Evolutionary conservation across 2,113 vertebrate species (phyloP), one percentile per base, ranked within the genome.

Genomic region (Apaloderma vittatum): DNA sequence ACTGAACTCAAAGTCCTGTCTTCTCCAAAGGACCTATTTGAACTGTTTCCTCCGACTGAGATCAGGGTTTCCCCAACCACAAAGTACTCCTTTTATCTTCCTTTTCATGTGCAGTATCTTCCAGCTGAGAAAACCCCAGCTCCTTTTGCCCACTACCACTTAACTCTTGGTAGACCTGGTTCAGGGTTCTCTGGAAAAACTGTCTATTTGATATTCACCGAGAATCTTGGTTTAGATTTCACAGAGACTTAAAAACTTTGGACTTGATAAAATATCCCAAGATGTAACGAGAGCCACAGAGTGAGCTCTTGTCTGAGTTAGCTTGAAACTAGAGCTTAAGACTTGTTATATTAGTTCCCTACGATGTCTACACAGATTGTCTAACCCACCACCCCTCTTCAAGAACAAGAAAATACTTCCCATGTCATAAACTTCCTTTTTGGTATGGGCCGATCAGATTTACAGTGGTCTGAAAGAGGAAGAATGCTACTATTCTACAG

Each of bases 21-120:
- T 80, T 81, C 79, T 67, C 45, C 0, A 0, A 74, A 93, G 24
- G 21, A 57, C 34, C 27, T 59, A 8, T 24, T 51, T 63, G 24
- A 90, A 63, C 55, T 71, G 52, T 74, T 86, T 75, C 68, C 75
- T 77, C 7, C 52, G 90, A 74, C 61, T 61, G 52, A 84, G 49
- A 22, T 58, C 0, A 3, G 70, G 65, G 32, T 57, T 97, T 94
- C 40, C 90, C 88, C 68, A 27, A 77, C 79, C 72, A n/a, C 63
- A 46, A 87, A 93, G 76, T 94, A 85, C 85, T 94, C 45, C 68
- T 92, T 97, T 97, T 80, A 23, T 75, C 72, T 97, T 97, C 92
- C 68, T 81, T 88, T 85, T 89, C 84, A 32, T 72, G 27, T 40
- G 32, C n/a, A 52, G 48, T 26, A 15, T 57, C 88, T 84, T 95